Evolutionary conservation across 1,140 invertebrate species (phyloP), one percentile per base, ranked within the genome.

Genomic region (Anagrus nilaparvatae): DNA sequence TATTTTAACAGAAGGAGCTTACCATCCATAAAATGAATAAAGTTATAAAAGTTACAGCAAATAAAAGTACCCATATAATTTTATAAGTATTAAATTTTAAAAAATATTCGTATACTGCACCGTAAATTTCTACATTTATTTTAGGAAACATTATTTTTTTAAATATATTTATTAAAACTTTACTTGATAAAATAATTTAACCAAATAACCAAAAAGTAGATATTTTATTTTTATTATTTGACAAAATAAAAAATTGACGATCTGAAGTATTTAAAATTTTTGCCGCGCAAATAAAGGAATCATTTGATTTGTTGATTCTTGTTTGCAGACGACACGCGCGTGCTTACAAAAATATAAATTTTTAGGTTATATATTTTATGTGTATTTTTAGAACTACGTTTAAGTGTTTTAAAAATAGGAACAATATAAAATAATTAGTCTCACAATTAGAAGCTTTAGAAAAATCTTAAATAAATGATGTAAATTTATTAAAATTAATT

Each of bases 61-160:
- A 59, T n/a, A 48, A 6, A 21, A 59, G 58, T 14, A 56, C 48
- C 42, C 56, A 59, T 13, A 52, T 40, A 13, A 58, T 47, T 45
- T 58, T 54, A 0, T 55, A 45, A 19, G 32, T 44, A 36, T 44
- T 58, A 29, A 47, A 40, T 42, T 52, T 43, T 10, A 56, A 12
- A 13, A 59, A 6, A 28, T 48, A 37, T 2, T 48, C 44, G 52
- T 44, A 58, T 42, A 59, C 39, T 14, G 36, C 18, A 35, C 48
- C 42, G 29, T 46, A 40, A 48, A 54, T 53, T 51, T 51, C 32
- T 23, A 36, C n/a, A 37, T 24, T 47, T 46, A 51, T 49, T 23
- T 38, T 45, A n/a, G 42, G n/a, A n/a, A n/a, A n/a, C n/a, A n/a
- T n/a, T n/a, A n/a, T n/a, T 38, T 45, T 44, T 46, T 23, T 34